Evolutionary conservation across 2,797 vertebrate species (phyloP).

Genomic region (Cyclopterus lumpus): DNA sequence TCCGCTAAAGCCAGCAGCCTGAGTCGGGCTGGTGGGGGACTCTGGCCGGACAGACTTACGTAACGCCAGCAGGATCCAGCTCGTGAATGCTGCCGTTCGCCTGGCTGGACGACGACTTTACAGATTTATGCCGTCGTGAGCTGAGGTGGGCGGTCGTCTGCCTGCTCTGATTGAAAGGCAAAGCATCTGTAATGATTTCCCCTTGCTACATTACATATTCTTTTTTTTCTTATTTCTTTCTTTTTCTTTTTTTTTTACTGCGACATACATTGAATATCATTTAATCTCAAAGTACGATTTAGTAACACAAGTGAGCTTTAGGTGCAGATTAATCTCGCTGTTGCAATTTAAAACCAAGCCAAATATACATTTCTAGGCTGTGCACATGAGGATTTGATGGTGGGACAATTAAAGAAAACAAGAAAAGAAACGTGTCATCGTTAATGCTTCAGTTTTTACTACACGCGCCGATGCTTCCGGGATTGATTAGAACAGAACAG

Average conservation of each 20-base stretch:
- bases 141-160: slow-evolving; percentile 5
- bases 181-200: slow-evolving; percentile 5
- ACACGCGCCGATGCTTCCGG: neutral
- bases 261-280: neutral
- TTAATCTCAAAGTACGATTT: neutral
- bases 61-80: slow-evolving; percentile 31
- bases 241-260: neutral
- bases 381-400: neutral
- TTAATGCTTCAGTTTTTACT: slow-evolving; percentile 19
- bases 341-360: neutral
- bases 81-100: slow-evolving; percentile 27
- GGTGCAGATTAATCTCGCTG: slow-evolving; percentile 5
- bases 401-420: neutral
- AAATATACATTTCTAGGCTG: neutral
- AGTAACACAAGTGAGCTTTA: neutral
- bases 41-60: slow-evolving; percentile 29
- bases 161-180: slow-evolving; percentile 38
- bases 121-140: slow-evolving; percentile 13
- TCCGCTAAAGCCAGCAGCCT: slow-evolving; percentile 61
- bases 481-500: slow-evolving; percentile 39
- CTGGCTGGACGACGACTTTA: neutral
- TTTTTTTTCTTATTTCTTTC: no score
- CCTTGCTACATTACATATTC: neutral
- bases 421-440: neutral
- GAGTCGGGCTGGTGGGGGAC: slow-evolving; percentile 21